Evolutionary conservation across 2,888 invertebrate genomes (phyloP), one percentile per base, ranked within the genome.

Genomic region (Tetheella fluctuosa): DNA sequence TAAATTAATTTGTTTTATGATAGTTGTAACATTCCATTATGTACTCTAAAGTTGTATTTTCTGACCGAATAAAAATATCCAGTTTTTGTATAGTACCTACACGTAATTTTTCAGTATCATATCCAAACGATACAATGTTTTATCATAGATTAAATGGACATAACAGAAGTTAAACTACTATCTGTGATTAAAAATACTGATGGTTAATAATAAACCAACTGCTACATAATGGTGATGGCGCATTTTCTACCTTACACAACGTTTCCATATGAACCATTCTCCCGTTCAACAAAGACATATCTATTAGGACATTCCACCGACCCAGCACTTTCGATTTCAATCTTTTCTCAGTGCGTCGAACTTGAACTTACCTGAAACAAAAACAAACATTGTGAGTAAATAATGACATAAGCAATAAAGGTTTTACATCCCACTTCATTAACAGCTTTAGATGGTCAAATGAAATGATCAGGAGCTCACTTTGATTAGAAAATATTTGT

Each of bases 401-500:
- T 20, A 48, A 48, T 20, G 10, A 20, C 48, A 48, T 48, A 48
- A 20, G 48, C 20, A 20, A 48, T 48, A 48, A 48, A 48, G 8
- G 20, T 48, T 48, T 48, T 48, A 48, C 48, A 48, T 48, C 48
- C 48, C 48, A 48, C n/a, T 48, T 48, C 48, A 48, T 48, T 48
- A 48, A 7, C 48, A 48, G 1, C 10, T 48, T 48, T 48, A 48
- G 10, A 58, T 59, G 65, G 60, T 77, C 77, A 80, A 86, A 87
- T 81, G 62, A 79, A 73, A 62, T 57, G 76, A 78, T 86, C 85
- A 85, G 85, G 85, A 78, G 55, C 67, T 59, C 58, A 61, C 62
- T 69, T 68, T 67, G 62, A 73, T 65, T 57, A 54, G 64, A 74
- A 75, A 84, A 82, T 83, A 84, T 89, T 88, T 78, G 73, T 68